Evolutionary conservation across 2,797 vertebrate genomes (phyloP).

Genomic region (Liparis tanakae): DNA sequence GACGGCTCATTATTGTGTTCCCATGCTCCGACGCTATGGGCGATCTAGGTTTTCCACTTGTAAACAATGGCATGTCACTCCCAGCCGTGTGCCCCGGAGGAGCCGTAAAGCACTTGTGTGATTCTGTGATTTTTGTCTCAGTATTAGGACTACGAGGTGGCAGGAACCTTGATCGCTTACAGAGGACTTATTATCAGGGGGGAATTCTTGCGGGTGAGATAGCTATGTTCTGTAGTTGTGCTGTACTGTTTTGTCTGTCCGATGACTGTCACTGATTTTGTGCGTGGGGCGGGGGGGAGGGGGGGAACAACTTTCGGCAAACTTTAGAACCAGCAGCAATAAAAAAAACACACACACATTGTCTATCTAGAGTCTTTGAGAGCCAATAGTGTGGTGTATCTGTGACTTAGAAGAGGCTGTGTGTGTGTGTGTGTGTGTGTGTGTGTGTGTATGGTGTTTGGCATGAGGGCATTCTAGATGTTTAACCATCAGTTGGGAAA

Average conservation of each 20-base stretch:
- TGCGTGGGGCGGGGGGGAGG: slow-evolving; percentile 9
- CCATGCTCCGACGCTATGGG: slow-evolving; percentile 67
- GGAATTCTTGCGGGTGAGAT: slow-evolving; percentile 81
- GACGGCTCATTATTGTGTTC: slow-evolving; percentile 66
- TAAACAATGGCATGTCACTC: slow-evolving; percentile 74
- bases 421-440: slow-evolving; percentile 62
- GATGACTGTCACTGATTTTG: slow-evolving; percentile 67
- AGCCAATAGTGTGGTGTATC: slow-evolving; percentile 24
- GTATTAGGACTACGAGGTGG: slow-evolving; percentile 83
- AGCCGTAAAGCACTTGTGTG: slow-evolving; percentile 63
- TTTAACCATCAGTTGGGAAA: slow-evolving; percentile 50
- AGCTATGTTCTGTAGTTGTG: slow-evolving; percentile 75
- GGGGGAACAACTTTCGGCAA: neutral
- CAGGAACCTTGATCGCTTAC: slow-evolving; percentile 83
- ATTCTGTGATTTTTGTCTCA: slow-evolving; percentile 83
- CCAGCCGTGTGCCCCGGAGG: slow-evolving; percentile 64
- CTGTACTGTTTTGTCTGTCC: slow-evolving; percentile 72
- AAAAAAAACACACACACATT: slow-evolving; percentile 4
- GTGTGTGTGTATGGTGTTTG: slow-evolving; percentile 65
- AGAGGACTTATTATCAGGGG: slow-evolving; percentile 84
- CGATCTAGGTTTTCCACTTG: slow-evolving; percentile 69
- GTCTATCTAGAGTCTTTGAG: neutral
- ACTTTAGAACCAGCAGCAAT: slow-evolving; percentile 2
- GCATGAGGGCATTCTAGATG: slow-evolving; percentile 53
- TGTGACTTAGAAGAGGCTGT: slow-evolving; percentile 44